phyloP scores from a whole-genome alignment of 2,113 vertebrate genomes.

The Saguinus midas region DNA sequence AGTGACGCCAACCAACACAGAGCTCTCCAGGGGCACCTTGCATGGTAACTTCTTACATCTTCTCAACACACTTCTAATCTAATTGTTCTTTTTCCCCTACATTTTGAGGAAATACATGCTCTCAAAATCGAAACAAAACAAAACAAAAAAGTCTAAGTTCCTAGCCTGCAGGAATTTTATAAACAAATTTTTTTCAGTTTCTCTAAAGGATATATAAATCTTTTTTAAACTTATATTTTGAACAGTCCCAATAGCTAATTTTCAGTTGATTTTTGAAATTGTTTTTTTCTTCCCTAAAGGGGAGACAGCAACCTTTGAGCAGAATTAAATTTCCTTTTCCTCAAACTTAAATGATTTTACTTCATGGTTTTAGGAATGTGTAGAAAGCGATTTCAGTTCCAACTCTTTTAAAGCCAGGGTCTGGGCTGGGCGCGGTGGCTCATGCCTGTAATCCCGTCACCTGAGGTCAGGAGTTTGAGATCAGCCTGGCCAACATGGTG shows the following conservation, averaged over 20 bases:
- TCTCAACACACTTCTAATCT: not conserved
- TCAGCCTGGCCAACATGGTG: too few species aligned
- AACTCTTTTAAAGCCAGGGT: not conserved
- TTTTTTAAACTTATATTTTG: not conserved
- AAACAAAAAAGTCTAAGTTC: not conserved
- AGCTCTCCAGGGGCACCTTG: not conserved
- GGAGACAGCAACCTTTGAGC: not conserved
- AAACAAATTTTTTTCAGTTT: not conserved
- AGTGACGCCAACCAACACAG: not conserved
- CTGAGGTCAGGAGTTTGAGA: too few species aligned
- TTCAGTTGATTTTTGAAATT: not conserved
- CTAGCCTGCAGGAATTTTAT: not conserved
- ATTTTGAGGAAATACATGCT: not conserved
- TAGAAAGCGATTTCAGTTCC: not conserved
- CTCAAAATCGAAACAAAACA: not conserved
- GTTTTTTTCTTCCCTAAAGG: not conserved
- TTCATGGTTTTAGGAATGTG: not conserved
- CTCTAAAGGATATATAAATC: not conserved
- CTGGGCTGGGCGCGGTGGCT: too few species aligned
- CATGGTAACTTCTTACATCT: not conserved
- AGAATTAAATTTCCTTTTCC: slow-evolving; percentile 15
- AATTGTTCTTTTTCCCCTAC: not conserved
- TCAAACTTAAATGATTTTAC: slow-evolving; percentile 3
- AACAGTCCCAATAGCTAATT: not conserved
- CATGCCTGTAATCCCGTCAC: fast-evolving